Conservation (phyloP, 2,113 vertebrate genomes). For the Mellivora capensis region DNA sequence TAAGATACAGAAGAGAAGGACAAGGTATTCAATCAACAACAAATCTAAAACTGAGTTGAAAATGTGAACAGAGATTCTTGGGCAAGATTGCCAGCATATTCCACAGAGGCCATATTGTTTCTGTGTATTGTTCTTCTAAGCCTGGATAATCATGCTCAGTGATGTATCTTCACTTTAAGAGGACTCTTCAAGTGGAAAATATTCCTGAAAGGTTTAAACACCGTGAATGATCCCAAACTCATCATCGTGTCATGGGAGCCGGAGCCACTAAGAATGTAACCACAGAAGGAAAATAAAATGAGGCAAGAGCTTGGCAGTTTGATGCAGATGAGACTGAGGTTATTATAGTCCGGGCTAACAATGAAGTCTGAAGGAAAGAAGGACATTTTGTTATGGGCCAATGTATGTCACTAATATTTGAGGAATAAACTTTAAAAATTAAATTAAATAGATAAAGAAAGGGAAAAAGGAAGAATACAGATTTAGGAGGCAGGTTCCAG, state of each 20-base stretch:
- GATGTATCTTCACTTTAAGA: constrained; percentile 73
- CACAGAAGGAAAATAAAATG: background rate
- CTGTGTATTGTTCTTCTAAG: constrained; percentile 72
- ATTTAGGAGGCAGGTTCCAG: background rate
- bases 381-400: background rate
- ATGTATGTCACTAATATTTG: background rate
- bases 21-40: background rate
- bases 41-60: constrained; percentile 25
- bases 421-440: background rate
- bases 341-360: background rate
- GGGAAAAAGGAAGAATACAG: background rate
- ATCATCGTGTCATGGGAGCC: constrained; percentile 40
- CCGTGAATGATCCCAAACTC: constrained; percentile 71
- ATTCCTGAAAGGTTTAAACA: constrained; percentile 77
- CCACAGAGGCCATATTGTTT: constrained; percentile 67
- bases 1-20: background rate
- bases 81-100: background rate
- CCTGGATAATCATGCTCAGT: constrained; percentile 76
- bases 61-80: constrained; percentile 23
- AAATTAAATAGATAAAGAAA: constrained; percentile 4
- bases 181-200: constrained; percentile 78
- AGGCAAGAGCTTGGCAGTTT: background rate
- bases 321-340: background rate
- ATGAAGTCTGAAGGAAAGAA: background rate
- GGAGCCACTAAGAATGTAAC: constrained; percentile 41